Evolutionary conservation across 37 sponge, comb jelly and placozoan genomes (phyloP), one percentile per base, ranked within the genome.

Genomic region (Aphrocallistes beatrix): DNA sequence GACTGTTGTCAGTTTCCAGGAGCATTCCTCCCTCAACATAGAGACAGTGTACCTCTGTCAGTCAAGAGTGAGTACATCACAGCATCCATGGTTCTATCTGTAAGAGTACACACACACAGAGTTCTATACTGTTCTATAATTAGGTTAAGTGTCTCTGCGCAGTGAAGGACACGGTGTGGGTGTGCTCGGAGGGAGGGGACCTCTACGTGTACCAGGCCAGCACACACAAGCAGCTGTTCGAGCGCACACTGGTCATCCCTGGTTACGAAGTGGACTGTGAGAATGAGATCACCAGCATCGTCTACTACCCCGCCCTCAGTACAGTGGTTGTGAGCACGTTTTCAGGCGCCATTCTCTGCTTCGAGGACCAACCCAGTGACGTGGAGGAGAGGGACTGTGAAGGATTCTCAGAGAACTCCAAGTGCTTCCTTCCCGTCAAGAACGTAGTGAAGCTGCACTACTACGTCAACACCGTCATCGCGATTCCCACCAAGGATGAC

Each of bases 161-260:
- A 25, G 89, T 93, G 0, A 91, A 75, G 38, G 82, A 89, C 51
- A 83, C 82, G 38, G 87, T 93, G 87, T 93, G 94, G 94, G 51
- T 91, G 40, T 91, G 94, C 0, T 86, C 90, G 0, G 88, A 89
- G 37, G 75, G 88, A 3, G 94, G 94, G 1, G 36, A 88, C 37
- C 51, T 93, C 30, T 84, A 47, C 81, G 39, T 93, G 25, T 87
- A 51, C 36, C 86, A 88, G 34, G 90, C 90, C 36, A 37, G 86
- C 81, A 82, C 90, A 38, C 60, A 86, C 19, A 81, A 88, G 19
- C 38, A 51, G 25, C 86, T 89, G 40, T 50, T 88, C 40, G 51
- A 88, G 38, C 86, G 93, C 23, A 45, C 84, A 0, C 87, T 93
- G 30, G 69, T 91, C 23, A 37, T 91, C 37, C 39, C n/a, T 19